Evolutionary conservation across 35 echinoderm and acorn worm species (phyloP), one percentile per base, ranked within the genome.

Genomic region (Chiridota heheva): DNA sequence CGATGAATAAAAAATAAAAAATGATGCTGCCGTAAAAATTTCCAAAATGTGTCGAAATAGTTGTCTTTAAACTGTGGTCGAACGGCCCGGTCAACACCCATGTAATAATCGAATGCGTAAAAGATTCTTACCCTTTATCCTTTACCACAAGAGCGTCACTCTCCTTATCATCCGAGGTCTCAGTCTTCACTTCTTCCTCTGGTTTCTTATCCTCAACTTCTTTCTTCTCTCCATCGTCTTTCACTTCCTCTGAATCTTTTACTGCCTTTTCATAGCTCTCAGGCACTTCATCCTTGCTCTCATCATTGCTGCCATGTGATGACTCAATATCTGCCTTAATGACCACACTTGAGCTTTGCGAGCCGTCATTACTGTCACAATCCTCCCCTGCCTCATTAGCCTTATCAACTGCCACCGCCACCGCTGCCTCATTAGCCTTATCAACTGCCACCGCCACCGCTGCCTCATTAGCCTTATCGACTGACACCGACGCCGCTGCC

Each of bases 321-420:
- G 73, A 77, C 39, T 77, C 73, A 6, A 77, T 60, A n/a, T 77
- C 73, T 5, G 73, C 73, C 48, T 77, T 77, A 2, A 77, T 55
- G 16, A 55, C 60, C 5, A 77, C 73, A 15, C 75, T 78, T 5
- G 55, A 78, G 16, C 32, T 60, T n/a, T n/a, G n/a, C 12, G 53
- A 61, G 0, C 36, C 53, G 1, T 34, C 51, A 4, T 78, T 57
- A n/a, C 75, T 78, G 34, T 78, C 41, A 49, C 47, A 35, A 42
- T 78, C 75, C 4, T 78, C 75, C 22, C 48, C 48, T 2, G 58
- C 75, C 5, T 74, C 70, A 2, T 78, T 78, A 13, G 53, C 22
- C 22, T 2, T 58, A 24, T 62, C 75, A 39, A 60, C 56, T 28
- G 70, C 44, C 55, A 60, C 38, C 35, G 58, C 75, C 17, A 78